Evolutionary conservation across 1,140 invertebrate species (phyloP), one percentile per base, ranked within the genome.

Genomic region (Sipha flava): DNA sequence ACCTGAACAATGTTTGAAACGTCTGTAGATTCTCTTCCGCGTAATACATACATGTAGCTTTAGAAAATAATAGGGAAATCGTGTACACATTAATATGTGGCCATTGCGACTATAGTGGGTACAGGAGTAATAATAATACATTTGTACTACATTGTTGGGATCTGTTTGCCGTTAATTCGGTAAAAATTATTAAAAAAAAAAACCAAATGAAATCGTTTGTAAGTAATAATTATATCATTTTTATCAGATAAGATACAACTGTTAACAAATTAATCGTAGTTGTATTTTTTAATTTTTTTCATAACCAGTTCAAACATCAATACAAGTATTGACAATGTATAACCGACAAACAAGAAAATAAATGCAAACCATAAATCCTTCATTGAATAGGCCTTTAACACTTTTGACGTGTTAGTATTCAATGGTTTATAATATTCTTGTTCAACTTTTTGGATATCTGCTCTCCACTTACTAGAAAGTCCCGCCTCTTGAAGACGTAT

Each of bases 331-430:
- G 70, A 75, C 4, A 23, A 23, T 16, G 23, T 21, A 3, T 75
- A 54, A 1, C 70, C 70, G 31, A 49, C 12, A 23, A 75, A 52
- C 16, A 75, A 26, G 21, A 75, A 75, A 7, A 75, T 10, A 54
- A 75, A 75, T 5, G 70, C 47, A 54, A 75, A 75, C 70, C 70
- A 75, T 26, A 75, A 75, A 54, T 75, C 70, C 10, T 75, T 16
- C n/a, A 75, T 21, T 7, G 70, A 54, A n/a, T 75, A 54, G 1
- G 47, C 47, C 16, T 75, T 75, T 54, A 52, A 52, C 1, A 5
- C 47, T 14, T 73, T 31, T 26, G 45, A 37, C 34, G 26, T 16
- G 1, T 54, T 75, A 2, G 10, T 5, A 14, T 1, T 4, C 40
- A 75, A 0, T 23, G 70, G 70, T 1, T 21, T 7, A 37, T 75